Conservation (phyloP, 2,888 invertebrate genomes). For the Cosmopolites sordidus region DNA sequence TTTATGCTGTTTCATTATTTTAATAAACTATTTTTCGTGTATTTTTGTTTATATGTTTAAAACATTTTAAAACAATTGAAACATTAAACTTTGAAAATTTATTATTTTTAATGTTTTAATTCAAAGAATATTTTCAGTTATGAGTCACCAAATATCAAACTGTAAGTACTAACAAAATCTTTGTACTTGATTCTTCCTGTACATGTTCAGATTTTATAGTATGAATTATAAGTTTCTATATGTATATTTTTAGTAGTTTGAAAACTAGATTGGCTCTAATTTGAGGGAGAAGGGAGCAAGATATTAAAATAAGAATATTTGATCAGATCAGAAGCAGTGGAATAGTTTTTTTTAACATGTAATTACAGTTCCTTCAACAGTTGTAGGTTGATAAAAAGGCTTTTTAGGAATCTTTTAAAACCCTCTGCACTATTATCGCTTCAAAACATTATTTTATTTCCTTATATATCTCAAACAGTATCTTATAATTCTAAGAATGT, state of each 20-base stretch:
- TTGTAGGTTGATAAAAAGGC: background rate
- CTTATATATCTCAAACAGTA: no score
- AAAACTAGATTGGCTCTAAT: background rate
- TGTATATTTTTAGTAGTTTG: background rate
- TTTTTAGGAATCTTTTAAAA: background rate
- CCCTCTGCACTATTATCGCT: background rate
- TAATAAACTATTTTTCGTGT: background rate
- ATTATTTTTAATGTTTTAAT: background rate
- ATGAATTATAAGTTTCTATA: background rate
- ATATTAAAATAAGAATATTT: background rate
- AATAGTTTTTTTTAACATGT: background rate
- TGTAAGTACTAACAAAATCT: background rate
- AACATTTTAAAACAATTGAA: no score
- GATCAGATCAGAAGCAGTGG: background rate
- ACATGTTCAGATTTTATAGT: background rate
- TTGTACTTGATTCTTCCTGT: background rate
- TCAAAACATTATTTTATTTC: no score
- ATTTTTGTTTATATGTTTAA: background rate
- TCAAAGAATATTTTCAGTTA: background rate
- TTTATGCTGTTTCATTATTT: background rate
- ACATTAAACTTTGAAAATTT: background rate
- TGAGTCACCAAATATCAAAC: background rate
- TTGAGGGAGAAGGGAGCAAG: background rate
- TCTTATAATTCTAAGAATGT: no score
- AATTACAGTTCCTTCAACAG: constrained; percentile 1